These are phyloP conservation scores for Pomacea canaliculata DNA, from an alignment of 2,888 invertebrate species.

Conservation along the genomic window DNA sequence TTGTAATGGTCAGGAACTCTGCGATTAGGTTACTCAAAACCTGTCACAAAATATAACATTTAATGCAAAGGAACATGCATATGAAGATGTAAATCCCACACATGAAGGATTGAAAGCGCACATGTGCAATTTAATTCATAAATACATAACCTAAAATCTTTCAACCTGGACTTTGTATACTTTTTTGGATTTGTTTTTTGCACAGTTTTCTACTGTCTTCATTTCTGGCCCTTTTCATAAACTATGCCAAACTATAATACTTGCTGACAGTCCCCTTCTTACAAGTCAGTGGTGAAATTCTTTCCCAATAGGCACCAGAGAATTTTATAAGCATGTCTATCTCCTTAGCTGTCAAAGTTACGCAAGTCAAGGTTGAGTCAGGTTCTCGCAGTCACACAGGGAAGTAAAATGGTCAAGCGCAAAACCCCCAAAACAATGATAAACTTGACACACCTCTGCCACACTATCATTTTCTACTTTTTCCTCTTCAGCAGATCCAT, in stretches of 20 bases:
- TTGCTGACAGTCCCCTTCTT: too few relatives aligned
- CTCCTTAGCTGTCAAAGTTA: too few relatives aligned
- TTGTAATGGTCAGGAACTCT: constrained; percentile 45
- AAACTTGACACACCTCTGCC: constrained; percentile 4
- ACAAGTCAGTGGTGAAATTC: too few relatives aligned
- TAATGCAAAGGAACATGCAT: neutral
- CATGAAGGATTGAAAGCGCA: neutral
- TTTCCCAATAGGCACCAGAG: too few relatives aligned
- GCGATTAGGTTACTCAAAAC: constrained; percentile 39
- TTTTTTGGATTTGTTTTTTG: too few relatives aligned
- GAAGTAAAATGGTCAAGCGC: neutral
- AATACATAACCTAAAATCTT: neutral
- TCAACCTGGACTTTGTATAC: too few relatives aligned
- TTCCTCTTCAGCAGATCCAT: neutral
- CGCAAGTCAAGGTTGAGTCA: too few relatives aligned
- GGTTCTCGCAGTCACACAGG: too few relatives aligned
- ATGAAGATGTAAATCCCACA: neutral
- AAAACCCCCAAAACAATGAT: constrained; percentile 10
- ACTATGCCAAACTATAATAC: too few relatives aligned
- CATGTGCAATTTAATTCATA: neutral
- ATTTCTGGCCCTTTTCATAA: too few relatives aligned
- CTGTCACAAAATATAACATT: constrained; percentile 30
- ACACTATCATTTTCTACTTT: constrained; percentile 19
- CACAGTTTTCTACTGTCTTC: too few relatives aligned
- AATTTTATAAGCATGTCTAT: too few relatives aligned